Percentiles rank a stretch among this genome's conserved stretches.
Evolutionary conservation across 1,140 invertebrate genomes (phyloP).

Genomic region (Ganaspis sp.): DNA sequence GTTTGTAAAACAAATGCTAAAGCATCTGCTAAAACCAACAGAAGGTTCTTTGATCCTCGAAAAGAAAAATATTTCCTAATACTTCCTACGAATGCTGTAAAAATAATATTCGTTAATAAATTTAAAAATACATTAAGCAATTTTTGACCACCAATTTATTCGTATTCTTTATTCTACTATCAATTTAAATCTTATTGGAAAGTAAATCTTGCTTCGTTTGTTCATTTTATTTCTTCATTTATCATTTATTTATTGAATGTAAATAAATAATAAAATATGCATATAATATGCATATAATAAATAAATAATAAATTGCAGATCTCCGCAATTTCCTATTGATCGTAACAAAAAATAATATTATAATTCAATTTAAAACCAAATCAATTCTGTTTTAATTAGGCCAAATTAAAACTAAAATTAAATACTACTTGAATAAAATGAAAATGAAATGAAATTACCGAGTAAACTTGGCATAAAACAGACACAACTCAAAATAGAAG

Average conservation of each 20-base stretch:
- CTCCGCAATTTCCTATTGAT: too few species aligned
- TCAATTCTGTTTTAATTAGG: too few species aligned
- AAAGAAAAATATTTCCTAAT: conserved; percentile 60
- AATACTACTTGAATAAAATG: background rate
- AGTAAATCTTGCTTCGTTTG: too few species aligned
- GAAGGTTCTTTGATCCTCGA: conserved; percentile 30
- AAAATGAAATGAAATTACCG: conserved; percentile 70
- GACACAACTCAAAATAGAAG: conserved; percentile 92
- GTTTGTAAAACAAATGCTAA: conserved; percentile 74
- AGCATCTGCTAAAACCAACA: conserved; percentile 69
- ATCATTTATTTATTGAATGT: too few species aligned
- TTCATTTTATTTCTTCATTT: too few species aligned
- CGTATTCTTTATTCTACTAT: too few species aligned
- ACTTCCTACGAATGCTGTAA: conserved; percentile 75
- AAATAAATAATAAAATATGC: too few species aligned
- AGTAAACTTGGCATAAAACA: conserved; percentile 88
- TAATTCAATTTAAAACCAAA: background rate
- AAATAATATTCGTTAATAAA: conserved; percentile 26
- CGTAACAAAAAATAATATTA: too few species aligned
- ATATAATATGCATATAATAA: too few species aligned
- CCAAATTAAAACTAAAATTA: background rate
- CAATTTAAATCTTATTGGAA: too few species aligned
- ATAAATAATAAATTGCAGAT: too few species aligned
- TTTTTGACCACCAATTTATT: too few species aligned
- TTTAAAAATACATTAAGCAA: background rate